A percentile compares a stretch with the other conserved stretches of the same genome.
These are phyloP conservation scores for Phalacrocorax carbo DNA, from an alignment of 2,113 vertebrate species.

Conservation along the genomic window DNA sequence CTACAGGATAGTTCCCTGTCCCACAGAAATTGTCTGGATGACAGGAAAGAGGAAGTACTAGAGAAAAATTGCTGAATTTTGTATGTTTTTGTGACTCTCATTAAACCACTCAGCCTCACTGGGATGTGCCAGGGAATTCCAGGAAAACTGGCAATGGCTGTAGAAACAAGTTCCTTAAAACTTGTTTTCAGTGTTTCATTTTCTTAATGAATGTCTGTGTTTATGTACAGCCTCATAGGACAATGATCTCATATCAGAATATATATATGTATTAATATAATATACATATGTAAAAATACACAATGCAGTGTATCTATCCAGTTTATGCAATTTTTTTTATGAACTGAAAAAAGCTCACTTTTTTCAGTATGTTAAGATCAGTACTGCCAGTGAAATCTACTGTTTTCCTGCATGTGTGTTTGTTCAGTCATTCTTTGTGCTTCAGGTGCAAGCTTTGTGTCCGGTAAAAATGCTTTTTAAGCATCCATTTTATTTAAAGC, in stretches of 20 bases:
- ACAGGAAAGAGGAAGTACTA: not conserved
- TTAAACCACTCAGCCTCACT: not conserved
- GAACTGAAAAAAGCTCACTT: not conserved
- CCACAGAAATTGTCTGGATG: not conserved
- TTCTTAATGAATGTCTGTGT: constrained; percentile 16
- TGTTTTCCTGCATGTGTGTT: not conserved
- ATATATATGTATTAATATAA: not conserved
- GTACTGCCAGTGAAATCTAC: not conserved
- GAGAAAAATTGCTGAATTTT: constrained; percentile 16
- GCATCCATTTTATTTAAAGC: not conserved
- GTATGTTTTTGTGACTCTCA: not conserved
- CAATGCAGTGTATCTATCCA: not conserved
- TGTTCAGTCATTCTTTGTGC: not conserved
- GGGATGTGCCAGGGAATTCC: constrained; percentile 11
- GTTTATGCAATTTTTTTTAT: not conserved
- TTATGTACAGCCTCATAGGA: not conserved
- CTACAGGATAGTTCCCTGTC: not conserved
- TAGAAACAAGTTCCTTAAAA: not conserved
- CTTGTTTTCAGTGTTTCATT: not conserved
- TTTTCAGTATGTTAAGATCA: not conserved
- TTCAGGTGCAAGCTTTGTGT: not conserved
- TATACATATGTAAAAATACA: not conserved
- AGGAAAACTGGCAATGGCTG: constrained; percentile 27
- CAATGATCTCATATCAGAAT: not conserved
- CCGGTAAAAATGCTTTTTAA: not conserved